Base-by-base conservation (phyloP, 2,888 invertebrate genomes). In the Caenorhabditis afra region DNA sequence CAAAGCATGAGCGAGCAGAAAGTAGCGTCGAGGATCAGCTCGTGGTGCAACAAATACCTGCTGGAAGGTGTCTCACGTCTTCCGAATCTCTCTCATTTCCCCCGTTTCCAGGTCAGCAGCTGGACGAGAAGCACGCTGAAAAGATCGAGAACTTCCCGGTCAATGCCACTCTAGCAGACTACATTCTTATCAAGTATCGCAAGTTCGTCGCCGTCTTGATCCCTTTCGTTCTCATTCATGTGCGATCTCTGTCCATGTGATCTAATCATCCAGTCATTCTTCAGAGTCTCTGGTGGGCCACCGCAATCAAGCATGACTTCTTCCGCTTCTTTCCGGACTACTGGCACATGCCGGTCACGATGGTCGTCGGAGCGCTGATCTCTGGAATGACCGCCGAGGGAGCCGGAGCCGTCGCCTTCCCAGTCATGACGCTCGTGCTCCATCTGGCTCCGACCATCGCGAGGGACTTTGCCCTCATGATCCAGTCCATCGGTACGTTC, bases 271-370 rank as follows among this genome's bases (percentile, higher is more conserved):
- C n/a, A 16, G 82, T 87, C 67, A 10, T 79, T 10, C 20, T 50
- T 50, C 50, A 50, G 23, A 22, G 2, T 18, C 29, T 86, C 66
- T 90, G 89, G 89, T 90, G 89, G 89, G 68, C 83, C 8, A 76
- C 84, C 37, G 87, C 89, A 18, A 81, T 90, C 53, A 82, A 85
- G 23, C 82, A 84, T 77, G 74, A 87, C 74, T 84, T 85, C 50
- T 88, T 89, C 85, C 66, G 77, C 52, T 82, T 85, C 47, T 90
- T 87, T 68, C 71, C 77, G 16, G 86, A 87, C n/a, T 87, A 87
- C 58, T 90, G 87, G 86, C 84, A 85, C 65, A 90, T 90, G 87
- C 87, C 88, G 11, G 68, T 90, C 29, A 90, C 90, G 8, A 90
- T 90, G 90, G 79, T 90, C 14, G 71, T 88, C 20, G 90, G 90